A percentile compares a stretch with the other conserved stretches of the same genome.
phyloP scores from a whole-genome alignment of 2,113 vertebrate genomes.

The Phrynosoma platyrhinos region DNA sequence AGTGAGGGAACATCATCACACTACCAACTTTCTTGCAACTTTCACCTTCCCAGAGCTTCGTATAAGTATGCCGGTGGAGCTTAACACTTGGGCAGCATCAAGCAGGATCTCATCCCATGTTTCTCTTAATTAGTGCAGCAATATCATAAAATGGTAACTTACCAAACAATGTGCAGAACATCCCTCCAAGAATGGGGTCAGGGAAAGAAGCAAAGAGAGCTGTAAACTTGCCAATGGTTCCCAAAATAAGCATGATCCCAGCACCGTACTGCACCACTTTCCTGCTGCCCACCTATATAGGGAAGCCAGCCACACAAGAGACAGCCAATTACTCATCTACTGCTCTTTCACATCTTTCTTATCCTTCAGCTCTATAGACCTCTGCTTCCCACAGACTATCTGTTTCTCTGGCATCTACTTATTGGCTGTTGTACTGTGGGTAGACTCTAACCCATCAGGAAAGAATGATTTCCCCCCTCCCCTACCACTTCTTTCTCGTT shows the following conservation, averaged over 20 bases:
- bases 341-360: not conserved
- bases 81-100: too few relatives aligned
- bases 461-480: not conserved
- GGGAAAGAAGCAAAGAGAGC: conserved; percentile 94
- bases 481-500: not conserved
- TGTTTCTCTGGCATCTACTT: not conserved
- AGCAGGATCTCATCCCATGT: too few relatives aligned
- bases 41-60: too few relatives aligned
- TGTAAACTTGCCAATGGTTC: conserved; percentile 93
- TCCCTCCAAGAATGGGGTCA: conserved; percentile 93
- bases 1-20: too few relatives aligned
- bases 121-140: not conserved
- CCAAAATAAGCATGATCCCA: conserved; percentile 91
- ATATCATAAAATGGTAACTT: conserved; percentile 32
- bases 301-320: accelerated
- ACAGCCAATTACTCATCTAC: not conserved
- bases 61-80: too few relatives aligned
- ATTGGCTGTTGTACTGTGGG: too few relatives aligned
- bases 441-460: not conserved
- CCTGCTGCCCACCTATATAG: conserved; percentile 91
- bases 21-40: too few relatives aligned
- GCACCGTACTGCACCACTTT: conserved; percentile 96
- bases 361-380: not conserved
- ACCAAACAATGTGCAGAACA: conserved; percentile 99
- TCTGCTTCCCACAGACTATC: not conserved